These are phyloP conservation scores for Bombus polaris DNA, from an alignment of 1,140 invertebrate species.

Conservation along the genomic window DNA sequence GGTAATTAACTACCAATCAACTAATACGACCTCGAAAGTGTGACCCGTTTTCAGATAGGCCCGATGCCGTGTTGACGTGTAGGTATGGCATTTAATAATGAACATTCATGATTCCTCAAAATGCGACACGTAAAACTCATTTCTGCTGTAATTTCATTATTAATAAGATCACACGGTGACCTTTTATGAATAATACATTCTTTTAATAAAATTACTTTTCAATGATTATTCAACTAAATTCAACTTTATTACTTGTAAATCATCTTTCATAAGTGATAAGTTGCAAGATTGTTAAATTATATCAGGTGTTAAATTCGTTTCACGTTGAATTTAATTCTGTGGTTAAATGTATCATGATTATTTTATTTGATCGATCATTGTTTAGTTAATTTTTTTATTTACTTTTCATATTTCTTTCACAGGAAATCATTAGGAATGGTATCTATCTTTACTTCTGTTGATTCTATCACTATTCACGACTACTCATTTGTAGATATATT, in stretches of 20 bases:
- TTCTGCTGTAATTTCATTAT: background rate
- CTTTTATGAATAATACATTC: background rate
- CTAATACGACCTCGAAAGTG: conserved; percentile 33
- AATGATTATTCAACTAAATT: background rate
- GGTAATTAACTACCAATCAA: conserved; percentile 38
- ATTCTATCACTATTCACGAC: no score
- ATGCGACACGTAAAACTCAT: background rate
- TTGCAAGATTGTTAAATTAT: background rate
- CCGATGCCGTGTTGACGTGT: background rate
- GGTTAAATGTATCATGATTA: background rate
- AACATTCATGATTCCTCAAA: background rate
- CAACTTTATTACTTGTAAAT: background rate
- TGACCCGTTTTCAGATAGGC: conserved; percentile 8
- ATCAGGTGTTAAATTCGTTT: background rate
- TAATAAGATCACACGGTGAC: no score
- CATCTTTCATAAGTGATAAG: background rate
- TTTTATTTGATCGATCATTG: background rate
- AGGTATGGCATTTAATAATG: background rate
- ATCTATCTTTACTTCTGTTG: no score
- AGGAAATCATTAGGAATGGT: no score
- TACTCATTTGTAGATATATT: no score
- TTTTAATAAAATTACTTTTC: background rate
- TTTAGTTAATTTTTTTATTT: background rate
- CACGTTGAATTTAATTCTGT: background rate
- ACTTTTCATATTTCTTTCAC: no score